Conservation (phyloP, 2,888 invertebrate genomes). For the Lasioglossum leucozonium region DNA sequence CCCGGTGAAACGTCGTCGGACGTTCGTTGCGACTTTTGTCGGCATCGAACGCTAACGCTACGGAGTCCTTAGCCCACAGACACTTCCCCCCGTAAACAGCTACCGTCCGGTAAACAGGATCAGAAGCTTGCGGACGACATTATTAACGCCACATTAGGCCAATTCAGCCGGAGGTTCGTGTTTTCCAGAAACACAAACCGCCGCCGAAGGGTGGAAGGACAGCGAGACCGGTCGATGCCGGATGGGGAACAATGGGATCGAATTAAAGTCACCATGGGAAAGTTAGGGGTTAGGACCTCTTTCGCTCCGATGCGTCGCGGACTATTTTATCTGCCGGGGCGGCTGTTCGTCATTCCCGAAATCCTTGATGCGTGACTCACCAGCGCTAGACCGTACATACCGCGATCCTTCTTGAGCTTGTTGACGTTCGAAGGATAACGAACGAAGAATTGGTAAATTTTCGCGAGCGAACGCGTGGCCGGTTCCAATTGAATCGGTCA, state of each 20-base stretch:
- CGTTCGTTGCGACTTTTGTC: no score
- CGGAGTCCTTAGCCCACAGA: no score
- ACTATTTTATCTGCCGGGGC: conserved; percentile 63
- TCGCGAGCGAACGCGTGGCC: conserved; percentile 63
- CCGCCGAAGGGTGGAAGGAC: conserved; percentile 61
- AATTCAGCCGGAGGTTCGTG: not conserved
- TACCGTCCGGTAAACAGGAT: not conserved
- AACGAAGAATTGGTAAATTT: conserved; percentile 56
- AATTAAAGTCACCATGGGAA: conserved; percentile 84
- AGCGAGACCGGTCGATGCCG: conserved; percentile 68
- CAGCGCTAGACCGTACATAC: conserved; percentile 36
- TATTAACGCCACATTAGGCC: conserved; percentile 1
- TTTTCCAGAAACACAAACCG: conserved; percentile 35
- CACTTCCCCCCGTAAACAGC: not conserved
- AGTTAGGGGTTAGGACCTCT: conserved; percentile 75
- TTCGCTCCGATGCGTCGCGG: conserved; percentile 79
- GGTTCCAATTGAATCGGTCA: conserved; percentile 76
- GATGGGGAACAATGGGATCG: conserved; percentile 73
- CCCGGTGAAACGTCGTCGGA: no score
- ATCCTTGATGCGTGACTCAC: conserved; percentile 74
- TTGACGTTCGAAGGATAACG: not conserved
- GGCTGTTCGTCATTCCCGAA: conserved; percentile 74
- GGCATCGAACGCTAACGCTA: no score
- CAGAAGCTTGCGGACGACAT: not conserved
- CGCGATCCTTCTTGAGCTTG: not conserved